Evolutionary conservation across 2,888 invertebrate species (phyloP).

Genomic region (Heliconius erato): DNA sequence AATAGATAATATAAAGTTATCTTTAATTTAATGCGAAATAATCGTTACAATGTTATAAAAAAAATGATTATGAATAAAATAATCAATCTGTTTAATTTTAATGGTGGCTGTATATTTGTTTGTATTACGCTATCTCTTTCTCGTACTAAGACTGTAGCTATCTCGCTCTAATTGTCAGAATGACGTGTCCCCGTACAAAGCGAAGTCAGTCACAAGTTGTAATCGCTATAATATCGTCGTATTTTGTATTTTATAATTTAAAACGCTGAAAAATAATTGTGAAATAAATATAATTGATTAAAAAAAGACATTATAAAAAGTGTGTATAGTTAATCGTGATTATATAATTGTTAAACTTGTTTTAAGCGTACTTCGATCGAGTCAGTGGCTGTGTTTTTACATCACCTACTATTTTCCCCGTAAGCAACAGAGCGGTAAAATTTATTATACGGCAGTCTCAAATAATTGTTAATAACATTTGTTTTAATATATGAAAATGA

Average conservation of each 20-base stretch:
- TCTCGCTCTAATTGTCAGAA: conserved; percentile 69
- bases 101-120: conserved; percentile 10
- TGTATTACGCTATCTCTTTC: conserved; percentile 53
- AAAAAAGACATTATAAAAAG: conserved; percentile 16
- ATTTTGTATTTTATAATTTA: conserved; percentile 60
- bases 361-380: background rate
- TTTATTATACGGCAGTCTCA: conserved; percentile 67
- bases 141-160: conserved; percentile 54
- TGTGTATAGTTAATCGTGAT: background rate
- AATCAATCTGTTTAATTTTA: background rate
- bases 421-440: conserved; percentile 70
- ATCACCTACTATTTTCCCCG: conserved; percentile 65
- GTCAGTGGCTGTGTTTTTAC: conserved; percentile 58
- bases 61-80: background rate
- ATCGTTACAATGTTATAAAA: background rate
- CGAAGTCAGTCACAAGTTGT: conserved; percentile 81
- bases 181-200: conserved; percentile 76
- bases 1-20: conserved; percentile 10
- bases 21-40: background rate
- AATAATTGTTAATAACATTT: conserved; percentile 40
- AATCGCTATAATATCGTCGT: conserved; percentile 69
- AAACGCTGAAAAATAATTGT: conserved; percentile 61
- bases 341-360: background rate
- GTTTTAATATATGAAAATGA: background rate
- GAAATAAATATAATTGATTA: conserved; percentile 53